Conservation (phyloP, 2,888 invertebrate genomes). For the Erebia ligea region DNA sequence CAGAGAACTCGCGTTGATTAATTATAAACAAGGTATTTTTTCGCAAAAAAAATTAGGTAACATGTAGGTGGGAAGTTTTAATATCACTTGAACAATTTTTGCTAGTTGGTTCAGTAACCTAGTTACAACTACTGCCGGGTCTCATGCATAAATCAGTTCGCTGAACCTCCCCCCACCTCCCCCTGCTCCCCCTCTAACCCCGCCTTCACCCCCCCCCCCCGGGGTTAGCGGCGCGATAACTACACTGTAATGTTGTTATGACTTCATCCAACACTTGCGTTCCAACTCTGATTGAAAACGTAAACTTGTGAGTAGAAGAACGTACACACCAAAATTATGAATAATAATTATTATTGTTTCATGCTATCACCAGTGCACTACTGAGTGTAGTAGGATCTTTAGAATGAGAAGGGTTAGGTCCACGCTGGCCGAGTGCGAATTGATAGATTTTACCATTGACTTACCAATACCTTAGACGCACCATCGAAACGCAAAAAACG, state of each 20-base stretch:
- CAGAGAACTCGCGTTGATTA: too few relatives aligned
- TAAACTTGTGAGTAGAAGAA: neutral
- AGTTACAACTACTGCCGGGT: conserved; percentile 10
- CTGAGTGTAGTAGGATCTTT: too few relatives aligned
- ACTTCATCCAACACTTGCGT: conserved; percentile 4
- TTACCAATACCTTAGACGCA: too few relatives aligned
- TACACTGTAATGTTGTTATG: conserved; percentile 16
- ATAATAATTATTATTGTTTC: too few relatives aligned
- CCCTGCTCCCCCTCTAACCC: neutral
- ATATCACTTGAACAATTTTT: conserved; percentile 13
- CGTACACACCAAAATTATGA: neutral
- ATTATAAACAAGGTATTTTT: neutral
- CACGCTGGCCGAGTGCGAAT: too few relatives aligned
- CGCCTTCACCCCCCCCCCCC: neutral
- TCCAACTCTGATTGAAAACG: conserved; percentile 3
- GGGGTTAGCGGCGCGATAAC: conserved; percentile 2
- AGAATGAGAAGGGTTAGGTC: too few relatives aligned
- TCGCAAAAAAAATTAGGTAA: neutral
- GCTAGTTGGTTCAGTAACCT: conserved; percentile 13
- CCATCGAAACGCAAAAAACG: too few relatives aligned
- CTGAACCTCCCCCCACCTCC: conserved; percentile 2
- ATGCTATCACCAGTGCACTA: too few relatives aligned
- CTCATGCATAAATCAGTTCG: conserved; percentile 16
- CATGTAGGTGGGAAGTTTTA: neutral
- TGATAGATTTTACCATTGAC: too few relatives aligned